These are phyloP conservation scores for Mus caroli DNA, from an alignment of 2,797 vertebrate genomes.

Conservation along the genomic window DNA sequence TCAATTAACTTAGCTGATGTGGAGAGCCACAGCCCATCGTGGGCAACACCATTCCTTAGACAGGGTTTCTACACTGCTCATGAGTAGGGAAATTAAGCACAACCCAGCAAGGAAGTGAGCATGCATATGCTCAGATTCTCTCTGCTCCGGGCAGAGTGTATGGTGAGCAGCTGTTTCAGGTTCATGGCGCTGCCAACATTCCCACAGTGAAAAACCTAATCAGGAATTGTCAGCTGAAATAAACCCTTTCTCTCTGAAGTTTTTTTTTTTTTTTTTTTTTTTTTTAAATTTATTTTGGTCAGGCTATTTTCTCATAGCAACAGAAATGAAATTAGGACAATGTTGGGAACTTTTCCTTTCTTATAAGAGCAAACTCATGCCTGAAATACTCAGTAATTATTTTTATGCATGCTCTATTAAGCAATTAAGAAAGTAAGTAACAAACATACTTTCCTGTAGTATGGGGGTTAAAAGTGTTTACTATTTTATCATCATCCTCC, in stretches of 20 bases:
- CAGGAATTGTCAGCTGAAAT: background rate
- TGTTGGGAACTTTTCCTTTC: background rate
- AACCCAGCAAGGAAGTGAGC: background rate
- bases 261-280: too few species aligned
- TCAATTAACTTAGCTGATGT: background rate
- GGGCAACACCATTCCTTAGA: background rate
- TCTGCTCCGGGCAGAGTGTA: too few species aligned
- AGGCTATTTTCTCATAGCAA: background rate
- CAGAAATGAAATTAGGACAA: background rate
- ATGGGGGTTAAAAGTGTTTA: background rate
- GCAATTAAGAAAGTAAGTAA: too few species aligned
- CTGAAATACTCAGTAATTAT: background rate
- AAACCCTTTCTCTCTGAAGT: background rate
- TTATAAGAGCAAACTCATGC: background rate
- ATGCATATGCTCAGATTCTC: background rate
- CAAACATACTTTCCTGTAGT: background rate
- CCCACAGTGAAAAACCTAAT: background rate
- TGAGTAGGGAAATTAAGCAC: background rate
- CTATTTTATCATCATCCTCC: background rate
- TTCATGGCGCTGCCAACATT: background rate
- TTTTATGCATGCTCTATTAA: background rate
- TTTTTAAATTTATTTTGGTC: too few species aligned
- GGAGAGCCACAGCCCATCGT: background rate
- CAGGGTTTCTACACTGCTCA: background rate
- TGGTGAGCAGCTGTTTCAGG: background rate